Base-by-base conservation (phyloP, 1,140 invertebrate species). In the Tetraneura akinire region DNA sequence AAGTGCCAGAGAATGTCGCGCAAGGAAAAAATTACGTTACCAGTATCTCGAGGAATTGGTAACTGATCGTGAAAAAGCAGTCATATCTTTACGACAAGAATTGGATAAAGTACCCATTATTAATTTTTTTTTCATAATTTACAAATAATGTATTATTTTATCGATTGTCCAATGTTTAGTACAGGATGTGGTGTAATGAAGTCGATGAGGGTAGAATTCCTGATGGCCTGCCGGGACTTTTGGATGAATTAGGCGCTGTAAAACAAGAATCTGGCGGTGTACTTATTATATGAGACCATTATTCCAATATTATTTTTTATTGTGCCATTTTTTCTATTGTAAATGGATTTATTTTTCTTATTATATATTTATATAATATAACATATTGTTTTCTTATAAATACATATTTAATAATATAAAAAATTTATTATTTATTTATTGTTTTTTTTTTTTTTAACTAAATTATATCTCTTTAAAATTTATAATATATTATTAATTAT, bases 21-120 rank as follows among this genome's bases (percentile, higher is more conserved):
- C 96, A 51, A 89, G 97, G 55, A 99, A 99, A 88, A 98, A 99
- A 85, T 89, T 98, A 55, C 90, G 97, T 32, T 98, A 98, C 86
- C 96, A 99, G 86, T 98, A 99, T 86, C 88, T 99, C 76, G 97
- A 98, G 86, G 96, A 99, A 86, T 86, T 98, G 71, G 96, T 98
- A 2, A 89, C 92, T 2, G 94, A 97, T 86, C 88, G 96, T 81
- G 97, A 98, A 86, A 94, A 96, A 83, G 94, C 96, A n/a, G 96
- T 98, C 5, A 88, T 97, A 82, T 89, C 92, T 10, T 87, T 99
- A 18, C 89, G 94, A 82, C 92, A 94, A 83, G 97, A 99, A 87
- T 87, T 98, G 76, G 95, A 98, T 84, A 93, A 91, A 89, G 95
- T 98, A 87, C 42, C 29, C 18, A 21, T 23, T 37, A 37, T 4